Conservation (phyloP, 2,797 vertebrate species). For the Acanthornis magna region DNA sequence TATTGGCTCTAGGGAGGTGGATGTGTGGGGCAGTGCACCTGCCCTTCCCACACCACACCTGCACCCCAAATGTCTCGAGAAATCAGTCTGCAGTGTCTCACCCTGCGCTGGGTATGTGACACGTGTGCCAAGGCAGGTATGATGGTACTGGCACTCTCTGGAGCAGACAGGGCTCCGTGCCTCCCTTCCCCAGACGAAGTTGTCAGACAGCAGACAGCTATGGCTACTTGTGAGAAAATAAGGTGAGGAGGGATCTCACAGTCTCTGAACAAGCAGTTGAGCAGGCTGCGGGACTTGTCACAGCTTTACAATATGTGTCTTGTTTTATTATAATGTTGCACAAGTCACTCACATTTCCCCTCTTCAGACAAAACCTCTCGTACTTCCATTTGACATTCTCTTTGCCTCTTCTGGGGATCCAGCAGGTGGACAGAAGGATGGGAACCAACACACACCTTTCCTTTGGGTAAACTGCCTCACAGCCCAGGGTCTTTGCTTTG, state of each 20-base stretch:
- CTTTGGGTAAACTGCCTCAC: not conserved
- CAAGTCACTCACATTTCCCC: not conserved
- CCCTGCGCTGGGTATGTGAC: not conserved
- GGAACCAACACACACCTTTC: not conserved
- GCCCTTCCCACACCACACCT: fast-evolving
- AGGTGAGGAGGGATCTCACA: not conserved
- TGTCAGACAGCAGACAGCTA: not conserved
- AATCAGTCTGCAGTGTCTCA: not conserved
- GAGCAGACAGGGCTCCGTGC: fast-evolving
- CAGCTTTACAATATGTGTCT: not conserved
- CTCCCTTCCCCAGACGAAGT: not conserved
- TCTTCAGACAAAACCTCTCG: not conserved
- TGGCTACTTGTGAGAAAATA: not conserved
- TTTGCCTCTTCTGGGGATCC: not conserved
- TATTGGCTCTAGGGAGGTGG: no score
- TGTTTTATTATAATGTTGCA: not conserved
- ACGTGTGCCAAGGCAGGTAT: not conserved
- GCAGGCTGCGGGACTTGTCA: not conserved
- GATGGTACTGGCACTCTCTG: not conserved
- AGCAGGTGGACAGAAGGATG: not conserved
- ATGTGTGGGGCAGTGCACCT: no score
- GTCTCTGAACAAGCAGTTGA: not conserved
- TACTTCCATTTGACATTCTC: not conserved
- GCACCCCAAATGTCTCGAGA: not conserved
- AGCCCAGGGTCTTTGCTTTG: not conserved